Conservation (phyloP, 2,113 vertebrate genomes). For the Saccopteryx leptura region DNA sequence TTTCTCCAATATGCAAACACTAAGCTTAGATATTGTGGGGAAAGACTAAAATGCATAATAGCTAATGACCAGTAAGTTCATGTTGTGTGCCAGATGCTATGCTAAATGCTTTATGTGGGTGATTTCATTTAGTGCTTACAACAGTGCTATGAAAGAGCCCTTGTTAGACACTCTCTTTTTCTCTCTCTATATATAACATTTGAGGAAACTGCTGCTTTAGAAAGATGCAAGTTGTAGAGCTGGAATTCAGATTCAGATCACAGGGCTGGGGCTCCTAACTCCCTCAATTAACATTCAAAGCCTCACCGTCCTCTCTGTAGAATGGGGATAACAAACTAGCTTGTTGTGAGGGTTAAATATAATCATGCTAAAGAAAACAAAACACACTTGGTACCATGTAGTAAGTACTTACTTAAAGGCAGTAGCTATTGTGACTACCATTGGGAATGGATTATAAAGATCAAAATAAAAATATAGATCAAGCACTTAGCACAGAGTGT, state of each 20-base stretch:
- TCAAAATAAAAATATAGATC: background rate
- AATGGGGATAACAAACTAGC: background rate
- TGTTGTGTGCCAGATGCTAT: background rate
- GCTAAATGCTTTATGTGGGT: background rate
- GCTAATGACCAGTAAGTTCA: background rate
- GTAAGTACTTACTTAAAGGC: background rate
- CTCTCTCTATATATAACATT: background rate
- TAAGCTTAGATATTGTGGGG: background rate
- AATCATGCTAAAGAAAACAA: background rate
- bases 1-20: background rate
- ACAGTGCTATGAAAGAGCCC: background rate
- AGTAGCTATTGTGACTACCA: background rate
- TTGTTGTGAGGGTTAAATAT: background rate
- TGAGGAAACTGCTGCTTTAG: background rate
- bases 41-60: background rate
- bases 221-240: background rate
- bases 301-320: background rate
- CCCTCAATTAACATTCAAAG: background rate
- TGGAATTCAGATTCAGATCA: background rate
- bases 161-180: background rate
- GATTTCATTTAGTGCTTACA: conserved; percentile 13
- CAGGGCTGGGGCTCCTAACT: background rate
- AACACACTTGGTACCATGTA: background rate
- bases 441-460: background rate
- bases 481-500: background rate